Conservation (phyloP, 2,797 vertebrate genomes). For the Hylomyscus alleni region DNA sequence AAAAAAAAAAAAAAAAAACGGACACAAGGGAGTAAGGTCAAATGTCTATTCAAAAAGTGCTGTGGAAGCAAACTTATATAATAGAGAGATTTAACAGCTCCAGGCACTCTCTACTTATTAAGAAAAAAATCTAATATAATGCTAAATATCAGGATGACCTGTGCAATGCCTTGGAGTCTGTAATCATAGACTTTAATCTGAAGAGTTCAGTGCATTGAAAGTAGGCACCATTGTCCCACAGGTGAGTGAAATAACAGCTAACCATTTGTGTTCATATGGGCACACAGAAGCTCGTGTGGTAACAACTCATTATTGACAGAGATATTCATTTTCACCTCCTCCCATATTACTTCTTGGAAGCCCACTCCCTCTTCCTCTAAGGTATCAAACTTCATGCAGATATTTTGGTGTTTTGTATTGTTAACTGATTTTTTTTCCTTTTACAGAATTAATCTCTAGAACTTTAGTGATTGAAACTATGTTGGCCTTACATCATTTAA, state of each 20-base stretch:
- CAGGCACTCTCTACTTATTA: not conserved
- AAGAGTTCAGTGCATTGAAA: not conserved
- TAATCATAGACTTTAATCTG: slow-evolving; percentile 1
- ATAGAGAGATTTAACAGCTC: slow-evolving; percentile 1
- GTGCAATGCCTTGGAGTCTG: not conserved
- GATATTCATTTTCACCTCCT: not conserved
- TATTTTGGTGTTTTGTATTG: not conserved
- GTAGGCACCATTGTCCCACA: not conserved
- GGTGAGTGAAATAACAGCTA: not conserved
- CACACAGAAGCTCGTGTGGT: not conserved
- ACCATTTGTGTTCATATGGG: not conserved
- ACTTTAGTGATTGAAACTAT: not conserved
- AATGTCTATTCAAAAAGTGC: slow-evolving; percentile 28
- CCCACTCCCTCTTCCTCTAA: no score
- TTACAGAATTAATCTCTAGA: not conserved
- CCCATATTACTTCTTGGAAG: not conserved
- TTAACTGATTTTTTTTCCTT: not conserved
- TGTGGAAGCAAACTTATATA: slow-evolving; percentile 37
- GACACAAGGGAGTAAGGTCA: not conserved
- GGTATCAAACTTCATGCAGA: not conserved
- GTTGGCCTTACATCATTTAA: not conserved
- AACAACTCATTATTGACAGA: not conserved
- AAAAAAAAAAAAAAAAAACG: slow-evolving; percentile 46
- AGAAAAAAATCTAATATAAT: not conserved
- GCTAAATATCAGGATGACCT: slow-evolving; percentile 9